phyloP scores from a whole-genome alignment of 2,113 vertebrate species.

The Toxotes chatareus region DNA sequence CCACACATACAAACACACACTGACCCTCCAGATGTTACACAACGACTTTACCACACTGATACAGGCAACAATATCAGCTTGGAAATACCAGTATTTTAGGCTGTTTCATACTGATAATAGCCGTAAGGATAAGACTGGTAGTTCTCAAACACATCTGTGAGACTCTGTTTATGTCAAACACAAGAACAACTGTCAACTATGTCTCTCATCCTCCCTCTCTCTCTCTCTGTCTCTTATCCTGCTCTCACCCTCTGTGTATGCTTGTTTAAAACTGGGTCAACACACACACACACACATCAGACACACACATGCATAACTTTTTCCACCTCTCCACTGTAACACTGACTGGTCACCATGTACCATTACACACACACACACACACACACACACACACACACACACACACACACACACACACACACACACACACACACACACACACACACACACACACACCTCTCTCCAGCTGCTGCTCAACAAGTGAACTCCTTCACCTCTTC shows the following conservation, averaged over 20 bases:
- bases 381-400: conserved; percentile 12
- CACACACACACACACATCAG: conserved; percentile 12
- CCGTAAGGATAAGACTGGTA: background rate
- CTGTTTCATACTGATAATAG: background rate
- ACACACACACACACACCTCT: background rate
- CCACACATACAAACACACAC: conserved; percentile 39
- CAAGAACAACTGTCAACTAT: conserved; percentile 39
- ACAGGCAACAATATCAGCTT: background rate
- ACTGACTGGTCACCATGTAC: conserved; percentile 40
- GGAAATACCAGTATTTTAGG: background rate
- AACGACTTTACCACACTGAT: conserved; percentile 22
- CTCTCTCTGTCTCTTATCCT: background rate
- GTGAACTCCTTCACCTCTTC: conserved; percentile 38
- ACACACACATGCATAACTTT: conserved; percentile 41
- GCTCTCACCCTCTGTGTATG: conserved; percentile 18
- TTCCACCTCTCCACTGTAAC: conserved; percentile 54
- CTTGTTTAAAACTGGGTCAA: conserved; percentile 63
- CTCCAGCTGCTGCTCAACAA: background rate
- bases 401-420: background rate
- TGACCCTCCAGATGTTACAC: conserved; percentile 55
- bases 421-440: background rate
- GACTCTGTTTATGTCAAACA: conserved; percentile 31
- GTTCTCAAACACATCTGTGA: background rate
- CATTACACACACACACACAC: background rate
- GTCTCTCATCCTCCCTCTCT: background rate